Percentiles rank a stretch among this genome's conserved stretches.
These are phyloP conservation scores for Aphelinus certus DNA, from an alignment of 1,140 invertebrate species.

Conservation along the genomic window DNA sequence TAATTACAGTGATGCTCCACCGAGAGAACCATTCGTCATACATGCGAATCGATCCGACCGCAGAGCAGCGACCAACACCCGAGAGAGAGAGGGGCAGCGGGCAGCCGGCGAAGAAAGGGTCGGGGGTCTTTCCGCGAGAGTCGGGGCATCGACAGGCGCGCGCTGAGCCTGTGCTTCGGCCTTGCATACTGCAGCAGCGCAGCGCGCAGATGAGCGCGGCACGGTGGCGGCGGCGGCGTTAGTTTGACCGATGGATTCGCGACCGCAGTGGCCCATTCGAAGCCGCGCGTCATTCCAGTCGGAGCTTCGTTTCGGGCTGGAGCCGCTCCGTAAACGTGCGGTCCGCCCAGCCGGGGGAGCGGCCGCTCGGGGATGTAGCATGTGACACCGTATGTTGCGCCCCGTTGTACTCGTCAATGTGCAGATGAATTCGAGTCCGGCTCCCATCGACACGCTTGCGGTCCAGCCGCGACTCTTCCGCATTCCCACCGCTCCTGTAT, in stretches of 20 bases:
- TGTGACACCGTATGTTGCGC: not conserved
- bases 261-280: constrained; percentile 27
- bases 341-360: not conserved
- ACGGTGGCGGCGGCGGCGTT: not conserved
- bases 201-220: not conserved
- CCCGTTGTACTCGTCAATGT: not conserved
- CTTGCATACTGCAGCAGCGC: too few relatives aligned
- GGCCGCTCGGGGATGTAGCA: not conserved
- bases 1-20: too few relatives aligned
- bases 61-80: not conserved
- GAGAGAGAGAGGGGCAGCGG: not conserved
- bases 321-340: constrained; percentile 2
- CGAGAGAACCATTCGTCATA: too few relatives aligned
- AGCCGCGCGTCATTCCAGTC: not conserved
- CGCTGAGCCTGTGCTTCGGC: too few relatives aligned
- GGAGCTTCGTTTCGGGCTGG: constrained; percentile 16
- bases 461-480: not conserved
- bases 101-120: not conserved
- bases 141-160: too few relatives aligned
- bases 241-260: constrained; percentile 39
- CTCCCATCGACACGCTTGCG: constrained; percentile 15
- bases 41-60: too few relatives aligned
- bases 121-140: not conserved
- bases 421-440: not conserved
- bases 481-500: too few relatives aligned